Evolutionary conservation across 2,113 vertebrate genomes (phyloP).

Genomic region (Leptosomus discolor): DNA sequence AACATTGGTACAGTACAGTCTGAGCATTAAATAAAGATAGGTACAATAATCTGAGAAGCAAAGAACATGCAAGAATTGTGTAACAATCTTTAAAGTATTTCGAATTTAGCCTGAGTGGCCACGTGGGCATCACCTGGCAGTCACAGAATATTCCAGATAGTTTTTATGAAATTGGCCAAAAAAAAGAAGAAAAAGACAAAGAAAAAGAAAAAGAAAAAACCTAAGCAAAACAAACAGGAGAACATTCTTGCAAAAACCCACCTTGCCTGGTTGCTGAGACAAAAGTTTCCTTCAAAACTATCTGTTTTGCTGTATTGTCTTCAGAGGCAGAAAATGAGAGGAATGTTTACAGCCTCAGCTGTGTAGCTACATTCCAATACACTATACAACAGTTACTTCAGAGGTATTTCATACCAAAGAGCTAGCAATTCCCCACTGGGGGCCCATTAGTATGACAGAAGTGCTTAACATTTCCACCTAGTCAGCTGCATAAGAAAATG

Average conservation of each 20-base stretch:
- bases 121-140: neutral
- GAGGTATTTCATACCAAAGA: neutral
- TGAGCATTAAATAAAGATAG: neutral
- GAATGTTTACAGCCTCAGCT: neutral
- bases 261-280: neutral
- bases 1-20: neutral
- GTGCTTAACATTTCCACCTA: neutral
- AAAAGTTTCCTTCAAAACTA: neutral
- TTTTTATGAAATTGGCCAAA: neutral
- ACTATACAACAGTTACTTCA: neutral
- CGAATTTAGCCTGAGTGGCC: neutral
- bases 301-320: neutral
- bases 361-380: neutral
- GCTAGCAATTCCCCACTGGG: neutral
- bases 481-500: neutral
- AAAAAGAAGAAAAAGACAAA: neutral
- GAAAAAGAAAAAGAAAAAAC: neutral
- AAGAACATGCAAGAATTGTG: neutral
- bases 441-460: neutral
- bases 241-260: neutral
- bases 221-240: neutral
- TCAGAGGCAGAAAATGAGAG: neutral
- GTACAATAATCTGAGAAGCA: neutral
- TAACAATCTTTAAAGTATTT: neutral
- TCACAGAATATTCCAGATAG: neutral